Conservation (phyloP, 2,113 vertebrate genomes). For the Orientallactaga bullata region DNA sequence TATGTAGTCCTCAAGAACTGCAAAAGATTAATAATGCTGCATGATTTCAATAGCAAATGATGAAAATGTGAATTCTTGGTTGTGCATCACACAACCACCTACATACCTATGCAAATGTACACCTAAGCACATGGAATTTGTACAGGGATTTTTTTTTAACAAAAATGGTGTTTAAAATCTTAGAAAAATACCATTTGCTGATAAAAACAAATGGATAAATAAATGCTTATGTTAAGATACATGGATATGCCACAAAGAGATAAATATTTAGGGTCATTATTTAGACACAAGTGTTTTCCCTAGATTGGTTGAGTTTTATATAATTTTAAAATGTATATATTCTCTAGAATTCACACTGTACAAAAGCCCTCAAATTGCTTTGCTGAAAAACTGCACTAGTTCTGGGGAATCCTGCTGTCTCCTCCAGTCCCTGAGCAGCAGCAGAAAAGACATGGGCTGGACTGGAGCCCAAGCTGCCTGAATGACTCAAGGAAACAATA, state of each 20-base stretch:
- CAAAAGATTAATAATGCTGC: constrained; percentile 42
- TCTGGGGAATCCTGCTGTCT: constrained; percentile 57
- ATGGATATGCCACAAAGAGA: neutral
- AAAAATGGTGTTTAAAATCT: constrained; percentile 5
- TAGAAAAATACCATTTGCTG: neutral
- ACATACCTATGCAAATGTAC: neutral
- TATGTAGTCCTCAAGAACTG: constrained; percentile 25
- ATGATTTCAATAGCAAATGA: constrained; percentile 43
- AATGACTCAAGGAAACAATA: constrained; percentile 66
- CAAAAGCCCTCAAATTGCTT: constrained; percentile 34
- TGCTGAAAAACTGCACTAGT: constrained; percentile 71
- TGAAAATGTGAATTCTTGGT: constrained; percentile 38
- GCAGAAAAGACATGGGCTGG: constrained; percentile 61
- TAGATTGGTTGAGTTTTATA: neutral
- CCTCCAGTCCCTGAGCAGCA: constrained; percentile 49
- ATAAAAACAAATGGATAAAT: neutral
- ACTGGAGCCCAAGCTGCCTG: constrained; percentile 61
- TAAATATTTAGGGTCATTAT: neutral
- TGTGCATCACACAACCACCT: neutral
- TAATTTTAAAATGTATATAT: constrained; percentile 52
- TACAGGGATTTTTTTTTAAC: neutral
- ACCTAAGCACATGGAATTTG: neutral
- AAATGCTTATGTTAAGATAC: neutral
- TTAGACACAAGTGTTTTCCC: neutral
- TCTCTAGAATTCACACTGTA: constrained; percentile 65